Conservation (phyloP, 1,140 invertebrate species). For the Propsilocerus akamusi region DNA sequence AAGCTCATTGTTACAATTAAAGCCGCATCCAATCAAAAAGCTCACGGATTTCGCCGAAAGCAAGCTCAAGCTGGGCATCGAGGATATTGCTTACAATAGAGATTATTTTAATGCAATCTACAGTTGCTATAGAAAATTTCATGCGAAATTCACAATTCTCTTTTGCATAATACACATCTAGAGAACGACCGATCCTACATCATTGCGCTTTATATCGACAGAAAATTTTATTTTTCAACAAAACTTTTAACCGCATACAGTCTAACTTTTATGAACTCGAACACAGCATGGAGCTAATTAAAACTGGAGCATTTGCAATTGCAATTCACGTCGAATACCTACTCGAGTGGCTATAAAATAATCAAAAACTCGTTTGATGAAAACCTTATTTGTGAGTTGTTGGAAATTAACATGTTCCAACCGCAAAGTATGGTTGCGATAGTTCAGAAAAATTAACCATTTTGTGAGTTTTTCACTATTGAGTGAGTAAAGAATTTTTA, state of each 20-base stretch:
- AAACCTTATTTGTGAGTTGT: constrained; percentile 37
- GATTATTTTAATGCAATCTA: constrained; percentile 36
- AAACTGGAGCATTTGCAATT: constrained; percentile 35
- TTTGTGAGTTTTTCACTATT: constrained; percentile 37
- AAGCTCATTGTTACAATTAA: constrained; percentile 42
- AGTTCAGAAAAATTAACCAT: constrained; percentile 36
- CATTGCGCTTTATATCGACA: constrained; percentile 29
- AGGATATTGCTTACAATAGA: constrained; percentile 38
- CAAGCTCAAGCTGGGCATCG: constrained; percentile 33
- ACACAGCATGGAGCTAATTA: constrained; percentile 24
- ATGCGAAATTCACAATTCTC: neutral
- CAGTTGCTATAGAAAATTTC: neutral
- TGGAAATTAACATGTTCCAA: constrained; percentile 34
- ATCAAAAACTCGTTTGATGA: constrained; percentile 36
- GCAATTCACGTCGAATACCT: constrained; percentile 41
- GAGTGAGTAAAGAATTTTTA: constrained; percentile 25
- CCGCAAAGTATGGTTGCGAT: constrained; percentile 29
- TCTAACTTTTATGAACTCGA: constrained; percentile 12
- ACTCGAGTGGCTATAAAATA: constrained; percentile 36
- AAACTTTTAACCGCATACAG: neutral
- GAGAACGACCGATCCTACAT: constrained; percentile 33
- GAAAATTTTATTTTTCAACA: constrained; percentile 22
- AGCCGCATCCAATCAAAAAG: constrained; percentile 38
- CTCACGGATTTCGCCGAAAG: constrained; percentile 38
- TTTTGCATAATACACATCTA: constrained; percentile 15